A percentile compares a stretch with the other conserved stretches of the same genome.
phyloP scores from a whole-genome alignment of 2,888 invertebrate genomes.

The Eupithecia pulchellata region DNA sequence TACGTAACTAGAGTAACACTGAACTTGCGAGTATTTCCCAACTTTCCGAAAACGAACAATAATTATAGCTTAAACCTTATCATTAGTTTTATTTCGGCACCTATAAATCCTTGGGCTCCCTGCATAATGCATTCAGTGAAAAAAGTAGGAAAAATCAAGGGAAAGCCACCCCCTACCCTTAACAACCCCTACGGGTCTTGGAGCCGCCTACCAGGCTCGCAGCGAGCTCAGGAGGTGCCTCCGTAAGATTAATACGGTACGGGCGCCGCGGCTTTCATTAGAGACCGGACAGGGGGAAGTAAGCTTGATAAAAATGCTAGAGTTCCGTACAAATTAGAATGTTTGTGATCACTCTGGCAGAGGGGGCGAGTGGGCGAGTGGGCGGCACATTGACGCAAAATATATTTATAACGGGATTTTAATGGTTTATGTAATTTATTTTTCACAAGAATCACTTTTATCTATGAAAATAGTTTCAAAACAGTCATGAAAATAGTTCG shows the following conservation, averaged over 20 bases:
- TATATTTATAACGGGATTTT: too few species aligned
- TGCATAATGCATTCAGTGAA: conserved; percentile 79
- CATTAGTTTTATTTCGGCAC: conserved; percentile 74
- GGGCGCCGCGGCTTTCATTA: conserved; percentile 81
- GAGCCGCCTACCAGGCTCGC: conserved; percentile 76
- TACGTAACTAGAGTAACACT: background rate
- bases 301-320: conserved; percentile 24
- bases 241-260: conserved; percentile 82
- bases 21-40: background rate
- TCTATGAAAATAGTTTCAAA: too few species aligned
- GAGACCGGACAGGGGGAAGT: conserved; percentile 68
- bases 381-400: too few species aligned
- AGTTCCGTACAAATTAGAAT: conserved; percentile 48
- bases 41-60: conserved; percentile 7
- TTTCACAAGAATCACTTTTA: too few species aligned
- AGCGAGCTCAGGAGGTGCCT: conserved; percentile 67
- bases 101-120: conserved; percentile 71
- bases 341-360: too few species aligned
- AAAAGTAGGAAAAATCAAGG: conserved; percentile 68
- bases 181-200: conserved; percentile 57
- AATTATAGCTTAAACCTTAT: conserved; percentile 20
- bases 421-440: too few species aligned
- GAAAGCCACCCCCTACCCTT: conserved; percentile 64
- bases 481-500: too few species aligned
- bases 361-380: too few species aligned